phyloP scores from a whole-genome alignment of 2,888 invertebrate species.

The Syrista parreyssii region DNA sequence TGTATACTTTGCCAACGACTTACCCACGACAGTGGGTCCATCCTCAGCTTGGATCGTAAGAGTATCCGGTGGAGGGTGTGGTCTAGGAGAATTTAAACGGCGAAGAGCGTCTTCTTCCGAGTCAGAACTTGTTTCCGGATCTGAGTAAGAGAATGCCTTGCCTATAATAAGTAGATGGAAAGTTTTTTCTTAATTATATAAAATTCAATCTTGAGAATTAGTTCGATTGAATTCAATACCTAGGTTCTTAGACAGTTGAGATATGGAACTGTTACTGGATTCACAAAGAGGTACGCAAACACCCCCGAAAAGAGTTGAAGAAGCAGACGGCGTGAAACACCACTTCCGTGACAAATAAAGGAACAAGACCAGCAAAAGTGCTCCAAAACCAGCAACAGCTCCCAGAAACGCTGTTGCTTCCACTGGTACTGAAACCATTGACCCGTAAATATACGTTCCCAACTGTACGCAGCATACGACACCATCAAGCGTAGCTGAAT shows the following conservation, averaged over 20 bases:
- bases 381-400: slow-evolving; percentile 86
- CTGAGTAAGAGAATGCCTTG: slow-evolving; percentile 73
- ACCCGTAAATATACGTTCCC: not conserved
- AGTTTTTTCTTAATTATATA: slow-evolving; percentile 14
- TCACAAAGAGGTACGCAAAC: slow-evolving; percentile 66
- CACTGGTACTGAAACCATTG: slow-evolving; percentile 71
- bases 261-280: slow-evolving; percentile 54
- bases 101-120: slow-evolving; percentile 79
- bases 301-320: slow-evolving; percentile 65
- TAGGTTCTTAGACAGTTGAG: slow-evolving; percentile 58
- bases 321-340: slow-evolving; percentile 71
- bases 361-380: slow-evolving; percentile 84
- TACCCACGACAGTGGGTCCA: slow-evolving; percentile 57
- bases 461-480: not conserved
- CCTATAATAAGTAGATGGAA: slow-evolving; percentile 59
- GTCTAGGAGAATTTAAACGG: slow-evolving; percentile 64
- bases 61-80: slow-evolving; percentile 57
- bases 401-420: slow-evolving; percentile 92
- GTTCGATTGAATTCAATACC: slow-evolving; percentile 41
- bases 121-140: slow-evolving; percentile 78
- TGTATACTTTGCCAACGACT: slow-evolving; percentile 15
- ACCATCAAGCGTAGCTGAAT: not conserved
- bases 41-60: slow-evolving; percentile 67
- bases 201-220: slow-evolving; percentile 8
- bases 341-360: slow-evolving; percentile 88